Percentiles rank a stretch among this genome's conserved stretches.
These are phyloP conservation scores for Tychaedon coryphoeus DNA, from an alignment of 2,113 vertebrate species.

Conservation along the genomic window DNA sequence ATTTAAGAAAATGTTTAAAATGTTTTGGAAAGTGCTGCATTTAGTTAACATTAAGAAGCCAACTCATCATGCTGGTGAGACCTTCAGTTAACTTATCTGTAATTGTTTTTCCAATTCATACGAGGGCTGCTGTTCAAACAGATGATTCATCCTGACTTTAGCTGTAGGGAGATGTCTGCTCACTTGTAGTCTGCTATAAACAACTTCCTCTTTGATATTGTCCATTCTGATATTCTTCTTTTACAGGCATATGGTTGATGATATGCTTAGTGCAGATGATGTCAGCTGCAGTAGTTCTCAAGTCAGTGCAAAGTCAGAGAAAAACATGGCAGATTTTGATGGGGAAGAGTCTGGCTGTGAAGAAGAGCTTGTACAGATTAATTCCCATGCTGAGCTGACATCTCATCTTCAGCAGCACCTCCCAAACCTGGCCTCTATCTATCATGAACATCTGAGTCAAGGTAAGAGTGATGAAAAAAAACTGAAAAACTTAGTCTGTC, in stretches of 20 bases:
- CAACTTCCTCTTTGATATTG: neutral
- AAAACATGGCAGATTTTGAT: slow-evolving; percentile 99
- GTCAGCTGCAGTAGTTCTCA: slow-evolving; percentile 99
- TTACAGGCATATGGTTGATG: slow-evolving; percentile 92
- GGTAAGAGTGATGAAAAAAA: slow-evolving; percentile 70
- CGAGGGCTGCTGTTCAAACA: neutral
- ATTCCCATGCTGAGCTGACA: slow-evolving; percentile 96
- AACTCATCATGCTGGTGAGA: neutral
- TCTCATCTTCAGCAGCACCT: slow-evolving; percentile 98
- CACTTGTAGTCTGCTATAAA: neutral
- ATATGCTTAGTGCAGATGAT: slow-evolving; percentile 98
- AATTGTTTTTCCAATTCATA: neutral
- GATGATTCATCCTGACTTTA: neutral
- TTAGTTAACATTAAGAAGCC: neutral
- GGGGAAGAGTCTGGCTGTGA: slow-evolving; percentile 98
- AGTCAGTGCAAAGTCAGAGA: slow-evolving; percentile 99
- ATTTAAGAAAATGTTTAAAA: neutral
- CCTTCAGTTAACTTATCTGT: neutral
- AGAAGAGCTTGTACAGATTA: slow-evolving; percentile 97
- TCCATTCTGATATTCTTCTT: slow-evolving; percentile 7
- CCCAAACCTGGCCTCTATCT: slow-evolving; percentile 97
- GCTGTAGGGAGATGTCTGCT: neutral
- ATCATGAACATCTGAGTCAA: slow-evolving; percentile 97
- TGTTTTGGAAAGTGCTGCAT: neutral
- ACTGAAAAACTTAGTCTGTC: neutral